These are phyloP conservation scores for Pangasius sanitwongsei DNA, from an alignment of 2,797 vertebrate genomes.

Conservation along the genomic window DNA sequence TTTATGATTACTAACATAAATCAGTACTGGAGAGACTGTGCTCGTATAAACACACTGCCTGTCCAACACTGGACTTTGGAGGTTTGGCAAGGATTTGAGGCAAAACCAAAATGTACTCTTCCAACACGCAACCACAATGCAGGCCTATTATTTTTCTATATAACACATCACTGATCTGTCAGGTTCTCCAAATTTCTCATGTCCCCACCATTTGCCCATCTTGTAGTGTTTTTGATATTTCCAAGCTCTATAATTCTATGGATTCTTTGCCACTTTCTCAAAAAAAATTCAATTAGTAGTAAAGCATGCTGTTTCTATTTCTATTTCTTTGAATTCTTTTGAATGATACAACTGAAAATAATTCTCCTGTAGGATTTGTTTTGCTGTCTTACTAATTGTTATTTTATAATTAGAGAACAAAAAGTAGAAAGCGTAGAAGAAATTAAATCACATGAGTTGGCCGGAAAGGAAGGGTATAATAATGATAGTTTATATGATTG, in stretches of 20 bases:
- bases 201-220: conserved; percentile 6
- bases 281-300: neutral
- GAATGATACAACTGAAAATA: neutral
- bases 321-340: neutral
- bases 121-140: conserved; percentile 39
- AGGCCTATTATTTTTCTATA: conserved; percentile 12
- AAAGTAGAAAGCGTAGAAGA: no score
- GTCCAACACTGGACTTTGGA: conserved; percentile 32
- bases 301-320: neutral
- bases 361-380: neutral
- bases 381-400: neutral
- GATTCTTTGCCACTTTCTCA: neutral
- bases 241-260: neutral
- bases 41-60: conserved; percentile 16
- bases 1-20: conserved; percentile 31
- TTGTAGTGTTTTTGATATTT: neutral
- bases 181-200: neutral
- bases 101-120: conserved; percentile 34
- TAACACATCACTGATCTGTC: conserved; percentile 32
- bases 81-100: conserved; percentile 37
- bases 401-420: neutral
- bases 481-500: conserved; percentile 7
- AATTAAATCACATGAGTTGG: neutral
- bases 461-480: neutral
- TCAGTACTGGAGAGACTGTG: conserved; percentile 19